Percentiles rank a stretch among this genome's conserved stretches.
Evolutionary conservation across 2,888 invertebrate species (phyloP).

Genomic region (Ischnura elegans): DNA sequence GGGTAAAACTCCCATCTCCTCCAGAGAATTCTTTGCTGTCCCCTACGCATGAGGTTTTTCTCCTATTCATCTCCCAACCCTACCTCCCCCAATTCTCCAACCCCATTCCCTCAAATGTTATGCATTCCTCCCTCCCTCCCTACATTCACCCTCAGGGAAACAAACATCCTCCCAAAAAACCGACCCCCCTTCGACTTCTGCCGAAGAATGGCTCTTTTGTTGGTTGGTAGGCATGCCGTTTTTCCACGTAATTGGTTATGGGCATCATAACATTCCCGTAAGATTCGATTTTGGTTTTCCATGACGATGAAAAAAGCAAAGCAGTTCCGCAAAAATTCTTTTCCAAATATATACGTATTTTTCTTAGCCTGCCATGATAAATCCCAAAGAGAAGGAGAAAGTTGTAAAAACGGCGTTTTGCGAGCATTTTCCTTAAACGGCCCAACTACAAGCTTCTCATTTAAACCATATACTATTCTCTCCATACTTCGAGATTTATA

Average conservation of each 20-base stretch:
- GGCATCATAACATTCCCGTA: neutral
- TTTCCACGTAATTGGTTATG: neutral
- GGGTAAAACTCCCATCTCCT: neutral
- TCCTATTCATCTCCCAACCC: too few species aligned
- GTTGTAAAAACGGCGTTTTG: too few species aligned
- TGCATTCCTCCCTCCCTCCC: neutral
- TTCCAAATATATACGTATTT: neutral
- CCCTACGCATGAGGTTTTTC: neutral
- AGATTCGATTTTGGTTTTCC: neutral
- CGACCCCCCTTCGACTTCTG: neutral
- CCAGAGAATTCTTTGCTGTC: neutral
- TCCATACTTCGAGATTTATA: too few species aligned
- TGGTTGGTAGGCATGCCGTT: neutral
- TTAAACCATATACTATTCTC: too few species aligned
- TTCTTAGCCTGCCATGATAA: too few species aligned
- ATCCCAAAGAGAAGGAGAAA: too few species aligned
- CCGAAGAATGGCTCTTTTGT: constrained; percentile 9
- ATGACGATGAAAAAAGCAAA: neutral
- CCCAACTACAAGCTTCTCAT: too few species aligned
- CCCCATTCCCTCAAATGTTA: neutral
- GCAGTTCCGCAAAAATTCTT: neutral
- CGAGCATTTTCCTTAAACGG: too few species aligned
- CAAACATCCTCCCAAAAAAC: neutral
- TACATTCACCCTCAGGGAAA: neutral
- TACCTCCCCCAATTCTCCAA: too few species aligned